These are phyloP conservation scores for Acanthochromis polyacanthus DNA, from an alignment of 2,113 vertebrate species.

Conservation along the genomic window DNA sequence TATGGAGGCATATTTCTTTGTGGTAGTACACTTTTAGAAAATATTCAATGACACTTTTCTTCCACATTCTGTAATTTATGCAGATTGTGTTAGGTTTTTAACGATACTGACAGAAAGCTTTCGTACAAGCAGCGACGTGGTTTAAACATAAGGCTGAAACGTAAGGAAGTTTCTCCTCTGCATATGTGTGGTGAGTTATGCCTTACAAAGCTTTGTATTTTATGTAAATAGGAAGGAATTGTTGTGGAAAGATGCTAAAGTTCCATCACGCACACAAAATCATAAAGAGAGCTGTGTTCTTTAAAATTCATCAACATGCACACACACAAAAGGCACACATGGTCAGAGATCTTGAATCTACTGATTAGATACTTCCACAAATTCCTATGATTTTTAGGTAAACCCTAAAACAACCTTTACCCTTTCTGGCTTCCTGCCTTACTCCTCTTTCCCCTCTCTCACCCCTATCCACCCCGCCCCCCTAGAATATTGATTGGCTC, in stretches of 20 bases:
- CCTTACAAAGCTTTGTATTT: conserved; percentile 21
- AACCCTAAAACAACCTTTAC: conserved; percentile 20
- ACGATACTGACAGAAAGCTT: conserved; percentile 1
- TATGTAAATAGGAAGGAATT: not conserved
- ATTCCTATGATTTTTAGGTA: conserved; percentile 10
- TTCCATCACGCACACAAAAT: conserved; percentile 2
- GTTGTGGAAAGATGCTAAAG: not conserved
- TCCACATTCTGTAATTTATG: conserved; percentile 27
- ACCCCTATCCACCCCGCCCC: conserved; percentile 25
- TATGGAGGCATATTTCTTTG: conserved; percentile 1
- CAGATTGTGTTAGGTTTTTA: not conserved
- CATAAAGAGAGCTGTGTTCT: conserved; percentile 1
- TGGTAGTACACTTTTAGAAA: conserved; percentile 10
- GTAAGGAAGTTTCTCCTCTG: conserved; percentile 8
- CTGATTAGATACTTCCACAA: not conserved
- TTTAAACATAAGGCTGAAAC: conserved; percentile 6
- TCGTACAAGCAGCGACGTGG: conserved; percentile 7
- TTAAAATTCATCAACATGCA: not conserved
- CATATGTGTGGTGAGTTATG: not conserved
- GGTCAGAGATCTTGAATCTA: not conserved
- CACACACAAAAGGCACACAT: not conserved
- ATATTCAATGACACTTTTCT: conserved; percentile 16
- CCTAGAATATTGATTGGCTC: conserved; percentile 63
- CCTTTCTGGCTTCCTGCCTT: not conserved
- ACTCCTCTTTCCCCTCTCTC: conserved; percentile 19